Conservation (phyloP, 2,113 vertebrate genomes). For the Tychaedon coryphoeus region DNA sequence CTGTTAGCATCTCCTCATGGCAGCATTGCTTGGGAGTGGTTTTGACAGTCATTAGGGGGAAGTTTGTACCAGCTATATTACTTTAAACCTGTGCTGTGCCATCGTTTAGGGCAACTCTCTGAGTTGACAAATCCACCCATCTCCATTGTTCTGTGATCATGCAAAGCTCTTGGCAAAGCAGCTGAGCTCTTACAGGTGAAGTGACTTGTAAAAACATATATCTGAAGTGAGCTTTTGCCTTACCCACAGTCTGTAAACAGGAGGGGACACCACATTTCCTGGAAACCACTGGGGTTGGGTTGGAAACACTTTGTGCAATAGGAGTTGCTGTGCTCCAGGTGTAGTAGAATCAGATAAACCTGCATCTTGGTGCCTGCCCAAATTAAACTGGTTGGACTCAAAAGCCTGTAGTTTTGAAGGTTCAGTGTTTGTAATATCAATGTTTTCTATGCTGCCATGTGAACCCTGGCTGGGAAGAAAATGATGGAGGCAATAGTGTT, state of each 20-base stretch:
- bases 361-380: neutral
- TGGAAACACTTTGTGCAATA: fast-evolving
- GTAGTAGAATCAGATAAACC: neutral
- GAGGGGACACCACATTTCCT: neutral
- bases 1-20: neutral
- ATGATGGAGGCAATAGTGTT: neutral
- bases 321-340: neutral
- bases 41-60: neutral
- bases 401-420: neutral
- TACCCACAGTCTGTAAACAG: neutral
- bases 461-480: neutral
- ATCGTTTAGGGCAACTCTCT: neutral
- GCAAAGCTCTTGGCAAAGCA: neutral
- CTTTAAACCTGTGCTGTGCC: neutral
- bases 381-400: neutral
- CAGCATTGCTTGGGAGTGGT: neutral
- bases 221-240: neutral
- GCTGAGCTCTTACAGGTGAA: neutral
- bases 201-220: neutral
- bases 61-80: neutral
- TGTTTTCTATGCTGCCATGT: neutral
- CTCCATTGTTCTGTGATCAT: fast-evolving
- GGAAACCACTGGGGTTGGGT: fast-evolving
- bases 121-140: neutral
- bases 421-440: neutral